These are phyloP conservation scores for Dromas ardeola DNA, from an alignment of 2,113 vertebrate species.

Conservation along the genomic window DNA sequence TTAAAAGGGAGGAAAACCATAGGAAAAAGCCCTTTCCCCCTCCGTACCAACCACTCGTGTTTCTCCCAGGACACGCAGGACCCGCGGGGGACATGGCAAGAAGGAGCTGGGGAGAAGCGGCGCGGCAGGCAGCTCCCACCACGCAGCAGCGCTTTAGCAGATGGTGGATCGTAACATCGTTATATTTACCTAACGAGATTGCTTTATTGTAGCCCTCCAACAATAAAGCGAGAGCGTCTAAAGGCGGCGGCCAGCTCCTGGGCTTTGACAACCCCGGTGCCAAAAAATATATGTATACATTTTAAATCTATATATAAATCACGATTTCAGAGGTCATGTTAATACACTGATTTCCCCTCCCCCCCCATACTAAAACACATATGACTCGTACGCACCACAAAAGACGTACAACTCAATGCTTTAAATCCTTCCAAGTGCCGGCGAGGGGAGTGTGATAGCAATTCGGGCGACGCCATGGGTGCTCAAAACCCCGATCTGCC, in stretches of 20 bases:
- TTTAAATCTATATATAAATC: neutral
- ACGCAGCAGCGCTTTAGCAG: neutral
- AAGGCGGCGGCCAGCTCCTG: neutral
- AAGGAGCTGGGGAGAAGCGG: neutral
- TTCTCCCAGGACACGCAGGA: neutral
- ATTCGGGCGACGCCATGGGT: neutral
- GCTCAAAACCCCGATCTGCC: neutral
- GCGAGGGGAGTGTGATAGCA: neutral
- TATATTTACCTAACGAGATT: slow-evolving; percentile 46
- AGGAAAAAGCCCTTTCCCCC: neutral
- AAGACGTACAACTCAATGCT: neutral
- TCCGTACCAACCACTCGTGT: fast-evolving
- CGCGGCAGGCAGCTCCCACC: neutral
- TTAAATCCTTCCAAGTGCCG: neutral
- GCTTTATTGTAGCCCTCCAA: slow-evolving; percentile 27
- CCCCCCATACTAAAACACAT: neutral
- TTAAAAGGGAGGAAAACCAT: neutral
- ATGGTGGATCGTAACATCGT: neutral
- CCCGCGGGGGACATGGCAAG: fast-evolving
- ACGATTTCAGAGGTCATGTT: neutral
- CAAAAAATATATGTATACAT: neutral
- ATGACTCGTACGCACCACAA: neutral
- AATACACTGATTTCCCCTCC: neutral
- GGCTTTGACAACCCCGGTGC: neutral
- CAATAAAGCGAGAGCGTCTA: neutral